Conservation (phyloP, 2,797 vertebrate genomes). For the Spheniscus humboldti region DNA sequence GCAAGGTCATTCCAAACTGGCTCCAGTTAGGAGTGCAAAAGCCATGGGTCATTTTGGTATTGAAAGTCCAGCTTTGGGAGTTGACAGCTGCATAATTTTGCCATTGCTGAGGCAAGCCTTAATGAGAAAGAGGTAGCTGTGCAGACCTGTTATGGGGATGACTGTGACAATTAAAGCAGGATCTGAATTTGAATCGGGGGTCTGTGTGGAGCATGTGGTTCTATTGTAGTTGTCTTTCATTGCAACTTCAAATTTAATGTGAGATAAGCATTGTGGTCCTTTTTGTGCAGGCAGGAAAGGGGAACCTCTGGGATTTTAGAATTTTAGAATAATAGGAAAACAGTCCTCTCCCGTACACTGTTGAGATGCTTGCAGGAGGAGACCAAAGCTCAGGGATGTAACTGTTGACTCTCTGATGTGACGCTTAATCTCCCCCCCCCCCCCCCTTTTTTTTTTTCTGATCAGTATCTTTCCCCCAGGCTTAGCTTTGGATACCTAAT, state of each 20-base stretch:
- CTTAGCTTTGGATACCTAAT: neutral
- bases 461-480: neutral
- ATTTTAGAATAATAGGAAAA: neutral
- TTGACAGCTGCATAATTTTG: neutral
- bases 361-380: neutral
- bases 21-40: neutral
- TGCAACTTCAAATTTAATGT: neutral
- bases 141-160: neutral
- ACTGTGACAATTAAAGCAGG: neutral
- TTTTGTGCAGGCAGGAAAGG: neutral
- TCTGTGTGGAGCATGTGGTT: neutral
- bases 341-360: accelerated
- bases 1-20: neutral
- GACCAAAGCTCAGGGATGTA: neutral
- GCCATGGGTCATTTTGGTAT: accelerated
- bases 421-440: neutral
- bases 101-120: neutral
- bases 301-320: neutral
- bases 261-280: neutral
- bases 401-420: neutral
- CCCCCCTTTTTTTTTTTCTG: no score
- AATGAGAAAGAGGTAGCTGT: neutral
- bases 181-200: neutral
- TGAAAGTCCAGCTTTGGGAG: neutral
- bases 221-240: neutral